Evolutionary conservation across 2,113 vertebrate species (phyloP).

Genomic region (Thymallus thymallus): DNA sequence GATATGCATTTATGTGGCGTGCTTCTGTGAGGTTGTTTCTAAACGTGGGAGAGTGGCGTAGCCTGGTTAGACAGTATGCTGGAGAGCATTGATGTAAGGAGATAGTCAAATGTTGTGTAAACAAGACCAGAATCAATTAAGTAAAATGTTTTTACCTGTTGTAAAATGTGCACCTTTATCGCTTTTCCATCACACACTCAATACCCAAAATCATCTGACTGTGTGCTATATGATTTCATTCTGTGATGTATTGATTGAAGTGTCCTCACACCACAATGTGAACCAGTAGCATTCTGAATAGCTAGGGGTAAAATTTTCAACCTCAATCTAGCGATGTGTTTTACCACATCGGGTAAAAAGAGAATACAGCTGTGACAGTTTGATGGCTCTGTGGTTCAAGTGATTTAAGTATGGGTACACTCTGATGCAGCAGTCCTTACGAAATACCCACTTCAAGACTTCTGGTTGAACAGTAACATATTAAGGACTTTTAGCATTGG

Average conservation of each 20-base stretch:
- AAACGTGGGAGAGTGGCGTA: background rate
- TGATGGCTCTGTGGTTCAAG: background rate
- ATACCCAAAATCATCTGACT: too few species aligned
- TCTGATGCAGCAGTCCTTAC: background rate
- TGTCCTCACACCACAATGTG: too few species aligned
- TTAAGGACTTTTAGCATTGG: too few species aligned
- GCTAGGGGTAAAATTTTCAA: background rate
- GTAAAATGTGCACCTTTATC: too few species aligned
- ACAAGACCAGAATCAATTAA: too few species aligned
- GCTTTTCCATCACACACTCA: too few species aligned
- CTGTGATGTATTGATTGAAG: too few species aligned
- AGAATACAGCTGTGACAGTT: constrained; percentile 1
- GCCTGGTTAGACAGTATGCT: background rate
- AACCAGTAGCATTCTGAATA: background rate
- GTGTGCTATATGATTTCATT: too few species aligned
- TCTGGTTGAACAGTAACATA: too few species aligned
- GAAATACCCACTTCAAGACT: background rate
- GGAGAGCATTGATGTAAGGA: too few species aligned
- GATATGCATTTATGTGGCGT: constrained; percentile 11
- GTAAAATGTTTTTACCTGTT: too few species aligned
- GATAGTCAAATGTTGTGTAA: too few species aligned
- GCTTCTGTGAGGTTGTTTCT: constrained; percentile 16
- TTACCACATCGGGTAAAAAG: background rate
- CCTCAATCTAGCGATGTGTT: background rate
- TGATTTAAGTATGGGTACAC: background rate